phyloP scores from a whole-genome alignment of 2,797 vertebrate species.

The Rachycentron canadum region DNA sequence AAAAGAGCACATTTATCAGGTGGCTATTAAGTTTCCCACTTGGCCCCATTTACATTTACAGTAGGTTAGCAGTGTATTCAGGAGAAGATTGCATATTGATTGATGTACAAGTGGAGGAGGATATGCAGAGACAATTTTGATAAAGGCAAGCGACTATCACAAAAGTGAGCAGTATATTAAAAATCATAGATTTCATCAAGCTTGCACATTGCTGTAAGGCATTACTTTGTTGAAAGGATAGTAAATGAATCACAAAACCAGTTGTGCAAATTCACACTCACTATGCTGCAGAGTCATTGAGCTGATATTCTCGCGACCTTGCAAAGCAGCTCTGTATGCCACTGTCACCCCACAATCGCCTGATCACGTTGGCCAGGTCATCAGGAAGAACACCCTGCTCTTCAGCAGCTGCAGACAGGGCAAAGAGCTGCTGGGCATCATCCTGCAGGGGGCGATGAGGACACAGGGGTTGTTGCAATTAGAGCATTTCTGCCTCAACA shows the following conservation, averaged over 20 bases:
- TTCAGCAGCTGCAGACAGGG: constrained; percentile 92
- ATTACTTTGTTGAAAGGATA: neutral
- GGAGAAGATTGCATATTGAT: constrained; percentile 26
- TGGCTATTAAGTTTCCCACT: constrained; percentile 20
- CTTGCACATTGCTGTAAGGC: neutral
- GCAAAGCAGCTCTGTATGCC: constrained; percentile 95
- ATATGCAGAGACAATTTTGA: neutral
- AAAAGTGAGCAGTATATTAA: constrained; percentile 14
- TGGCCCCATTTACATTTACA: constrained; percentile 56
- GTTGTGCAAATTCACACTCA: constrained; percentile 88
- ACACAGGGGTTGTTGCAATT: constrained; percentile 14
- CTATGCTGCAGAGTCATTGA: constrained; percentile 99
- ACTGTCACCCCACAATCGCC: constrained; percentile 93
- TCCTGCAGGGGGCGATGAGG: constrained; percentile 85
- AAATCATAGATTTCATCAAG: constrained; percentile 5
- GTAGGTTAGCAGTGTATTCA: constrained; percentile 18
- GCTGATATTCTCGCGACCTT: constrained; percentile 97
- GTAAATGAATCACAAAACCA: constrained; percentile 12
- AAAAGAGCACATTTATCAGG: constrained; percentile 10
- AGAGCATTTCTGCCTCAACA: neutral
- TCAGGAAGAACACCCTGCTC: constrained; percentile 95
- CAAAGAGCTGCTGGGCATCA: constrained; percentile 96
- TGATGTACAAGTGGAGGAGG: constrained; percentile 15
- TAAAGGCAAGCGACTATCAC: constrained; percentile 3
- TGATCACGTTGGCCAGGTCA: constrained; percentile 92